Evolutionary conservation across 2,113 vertebrate genomes (phyloP).

Genomic region (Chascanopsetta lugubris): DNA sequence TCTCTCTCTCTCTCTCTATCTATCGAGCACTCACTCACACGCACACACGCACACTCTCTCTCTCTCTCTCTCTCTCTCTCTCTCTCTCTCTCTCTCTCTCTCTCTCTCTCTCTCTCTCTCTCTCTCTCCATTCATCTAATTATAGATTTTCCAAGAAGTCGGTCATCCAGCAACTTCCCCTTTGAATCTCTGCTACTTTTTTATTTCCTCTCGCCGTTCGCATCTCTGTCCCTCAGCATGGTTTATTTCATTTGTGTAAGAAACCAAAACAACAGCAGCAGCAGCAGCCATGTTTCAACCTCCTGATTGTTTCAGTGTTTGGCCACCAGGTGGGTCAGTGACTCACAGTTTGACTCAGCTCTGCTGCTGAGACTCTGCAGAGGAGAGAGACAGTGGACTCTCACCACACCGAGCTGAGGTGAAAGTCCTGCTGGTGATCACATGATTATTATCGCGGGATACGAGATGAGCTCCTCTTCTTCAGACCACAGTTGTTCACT

Average conservation of each 20-base stretch:
- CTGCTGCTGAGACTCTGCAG: not conserved
- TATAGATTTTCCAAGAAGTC: conserved; percentile 27
- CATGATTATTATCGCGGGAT: conserved; percentile 7
- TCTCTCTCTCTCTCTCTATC: conserved; percentile 2
- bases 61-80: too few relatives aligned
- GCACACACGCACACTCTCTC: too few relatives aligned
- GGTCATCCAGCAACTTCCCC: conserved; percentile 10
- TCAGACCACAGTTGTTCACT: too few relatives aligned
- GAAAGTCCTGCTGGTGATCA: not conserved
- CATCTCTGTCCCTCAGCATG: not conserved
- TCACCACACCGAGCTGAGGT: not conserved
- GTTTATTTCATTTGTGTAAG: conserved; percentile 13
- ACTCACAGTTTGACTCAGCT: conserved; percentile 37
- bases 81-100: too few relatives aligned
- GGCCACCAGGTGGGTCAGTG: conserved; percentile 74
- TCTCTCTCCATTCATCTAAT: conserved; percentile 29
- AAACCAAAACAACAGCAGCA: not conserved
- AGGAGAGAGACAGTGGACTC: not conserved
- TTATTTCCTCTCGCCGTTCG: not conserved
- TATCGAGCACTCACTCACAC: too few relatives aligned
- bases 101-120: too few relatives aligned
- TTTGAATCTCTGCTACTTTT: not conserved
- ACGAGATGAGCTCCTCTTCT: conserved; percentile 1
- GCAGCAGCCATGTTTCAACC: not conserved
- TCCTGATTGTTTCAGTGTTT: conserved; percentile 32